Evolutionary conservation across 2,113 vertebrate genomes (phyloP).

Genomic region (Marmota monax): DNA sequence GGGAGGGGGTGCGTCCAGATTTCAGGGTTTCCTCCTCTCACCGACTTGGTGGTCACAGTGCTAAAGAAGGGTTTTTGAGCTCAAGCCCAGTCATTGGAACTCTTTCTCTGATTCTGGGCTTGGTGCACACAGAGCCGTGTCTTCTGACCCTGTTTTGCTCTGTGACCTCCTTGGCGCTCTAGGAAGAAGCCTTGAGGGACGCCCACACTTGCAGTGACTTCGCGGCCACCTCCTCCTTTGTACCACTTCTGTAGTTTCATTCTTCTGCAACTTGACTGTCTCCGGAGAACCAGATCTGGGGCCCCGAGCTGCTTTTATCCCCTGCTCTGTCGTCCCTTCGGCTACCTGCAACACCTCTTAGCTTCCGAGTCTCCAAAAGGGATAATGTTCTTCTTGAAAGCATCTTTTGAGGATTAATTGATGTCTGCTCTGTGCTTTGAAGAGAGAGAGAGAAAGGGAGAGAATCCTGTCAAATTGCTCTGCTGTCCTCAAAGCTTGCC

Average conservation of each 20-base stretch:
- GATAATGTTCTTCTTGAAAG: slow-evolving; percentile 76
- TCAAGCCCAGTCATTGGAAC: not conserved
- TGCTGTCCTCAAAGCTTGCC: slow-evolving; percentile 64
- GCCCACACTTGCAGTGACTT: not conserved
- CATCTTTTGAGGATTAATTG: slow-evolving; percentile 79
- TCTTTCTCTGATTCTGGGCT: not conserved
- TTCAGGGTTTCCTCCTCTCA: not conserved
- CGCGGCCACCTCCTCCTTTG: not conserved
- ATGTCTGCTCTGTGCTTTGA: slow-evolving; percentile 74
- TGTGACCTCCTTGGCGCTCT: not conserved
- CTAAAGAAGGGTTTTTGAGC: not conserved
- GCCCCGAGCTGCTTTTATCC: slow-evolving; percentile 49
- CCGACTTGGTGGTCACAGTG: not conserved
- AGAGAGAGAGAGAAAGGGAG: not conserved
- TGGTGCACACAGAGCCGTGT: not conserved
- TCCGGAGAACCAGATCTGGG: slow-evolving; percentile 50
- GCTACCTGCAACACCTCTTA: slow-evolving; percentile 38
- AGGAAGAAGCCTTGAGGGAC: slow-evolving; percentile 8
- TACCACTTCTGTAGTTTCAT: slow-evolving; percentile 1
- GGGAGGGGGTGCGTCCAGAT: not conserved
- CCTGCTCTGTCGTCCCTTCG: not conserved
- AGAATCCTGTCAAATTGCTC: slow-evolving; percentile 53
- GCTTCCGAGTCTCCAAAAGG: slow-evolving; percentile 62
- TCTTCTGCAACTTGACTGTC: slow-evolving; percentile 71
- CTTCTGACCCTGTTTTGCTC: not conserved